phyloP scores from a whole-genome alignment of 2,113 vertebrate species.

The Colinus virginianus region DNA sequence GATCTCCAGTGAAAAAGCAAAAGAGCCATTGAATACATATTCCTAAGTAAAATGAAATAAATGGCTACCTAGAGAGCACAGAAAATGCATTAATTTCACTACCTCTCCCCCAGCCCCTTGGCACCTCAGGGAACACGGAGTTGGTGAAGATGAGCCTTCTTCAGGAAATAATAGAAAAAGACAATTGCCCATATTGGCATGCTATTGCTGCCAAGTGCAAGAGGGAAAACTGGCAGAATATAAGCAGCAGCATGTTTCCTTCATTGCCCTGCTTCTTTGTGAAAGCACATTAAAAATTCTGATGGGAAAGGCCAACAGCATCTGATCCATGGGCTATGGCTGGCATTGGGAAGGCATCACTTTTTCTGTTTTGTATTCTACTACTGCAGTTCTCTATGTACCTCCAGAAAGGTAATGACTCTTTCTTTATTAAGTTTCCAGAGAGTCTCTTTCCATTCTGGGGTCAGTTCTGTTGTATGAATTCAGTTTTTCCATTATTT shows the following conservation, averaged over 20 bases:
- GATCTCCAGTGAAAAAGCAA: constrained; percentile 1
- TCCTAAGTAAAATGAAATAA: neutral
- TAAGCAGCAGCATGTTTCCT: neutral
- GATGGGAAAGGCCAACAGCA: neutral
- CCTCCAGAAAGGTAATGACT: constrained; percentile 33
- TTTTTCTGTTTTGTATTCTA: constrained; percentile 13
- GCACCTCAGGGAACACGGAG: neutral
- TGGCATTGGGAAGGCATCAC: fast-evolving
- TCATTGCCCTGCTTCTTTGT: neutral
- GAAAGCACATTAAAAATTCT: neutral
- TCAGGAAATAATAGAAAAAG: neutral
- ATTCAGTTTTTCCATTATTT: constrained; percentile 54
- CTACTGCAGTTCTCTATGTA: fast-evolving
- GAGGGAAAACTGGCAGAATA: neutral
- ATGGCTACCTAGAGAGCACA: neutral
- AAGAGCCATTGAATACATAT: neutral
- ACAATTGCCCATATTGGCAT: neutral
- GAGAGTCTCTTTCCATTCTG: constrained; percentile 42
- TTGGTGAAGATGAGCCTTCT: neutral
- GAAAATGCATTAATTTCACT: neutral
- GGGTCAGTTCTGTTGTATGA: constrained; percentile 29
- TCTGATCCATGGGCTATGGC: fast-evolving
- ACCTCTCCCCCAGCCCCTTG: neutral
- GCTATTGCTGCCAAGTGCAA: neutral
- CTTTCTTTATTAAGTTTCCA: constrained; percentile 51